Base-by-base conservation (phyloP, 2,888 invertebrate species). In the Oscheius onirici region DNA sequence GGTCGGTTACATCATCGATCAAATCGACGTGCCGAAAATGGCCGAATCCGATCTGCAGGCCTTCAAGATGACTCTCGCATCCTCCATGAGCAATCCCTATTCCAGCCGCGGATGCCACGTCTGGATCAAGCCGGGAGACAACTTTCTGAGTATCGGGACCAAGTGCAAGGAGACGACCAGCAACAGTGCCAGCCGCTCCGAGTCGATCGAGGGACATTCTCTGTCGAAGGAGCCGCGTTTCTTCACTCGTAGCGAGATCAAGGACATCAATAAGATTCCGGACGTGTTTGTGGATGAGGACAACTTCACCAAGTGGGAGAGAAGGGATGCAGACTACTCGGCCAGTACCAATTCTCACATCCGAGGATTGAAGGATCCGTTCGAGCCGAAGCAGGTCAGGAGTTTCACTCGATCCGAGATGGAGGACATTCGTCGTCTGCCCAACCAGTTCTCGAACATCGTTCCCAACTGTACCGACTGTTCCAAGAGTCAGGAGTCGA, bases 321-420 rank as follows among this genome's bases (percentile, higher is more conserved):
- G 58, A n/a, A n/a, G 10, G 43, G 41, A 40, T 10, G 13, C 11
- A 2, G 58, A 58, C 41, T 40, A 40, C 13, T 11, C 17, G n/a
- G 41, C 58, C n/a, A 41, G 41, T 15, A 41, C 34, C 15, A 58
- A n/a, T 20, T 8, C 11, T 15, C n/a, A 2, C 41, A 17, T 58
- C 41, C n/a, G 41, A 11, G 6, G 6, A 2, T 17, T 40, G 40
- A n/a, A 15, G n/a, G 41, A 57, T 57, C 40, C 57, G 0, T 57
- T 57, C 15, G 20, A 17, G 20, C 10, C 40, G 20, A 40, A 11
- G 17, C n/a, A 22, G 46, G n/a, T n/a, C 3, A 46, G 63, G 28
- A 49, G 49, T 17, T 63, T 46, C 46, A 63, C 63, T 20, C 63
- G 34, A 8, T 63, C 63, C 15, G 63, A 63, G 49, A 3, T 63